Evolutionary conservation across 1,140 invertebrate genomes (phyloP).

Genomic region (Drosophila sechellia): DNA sequence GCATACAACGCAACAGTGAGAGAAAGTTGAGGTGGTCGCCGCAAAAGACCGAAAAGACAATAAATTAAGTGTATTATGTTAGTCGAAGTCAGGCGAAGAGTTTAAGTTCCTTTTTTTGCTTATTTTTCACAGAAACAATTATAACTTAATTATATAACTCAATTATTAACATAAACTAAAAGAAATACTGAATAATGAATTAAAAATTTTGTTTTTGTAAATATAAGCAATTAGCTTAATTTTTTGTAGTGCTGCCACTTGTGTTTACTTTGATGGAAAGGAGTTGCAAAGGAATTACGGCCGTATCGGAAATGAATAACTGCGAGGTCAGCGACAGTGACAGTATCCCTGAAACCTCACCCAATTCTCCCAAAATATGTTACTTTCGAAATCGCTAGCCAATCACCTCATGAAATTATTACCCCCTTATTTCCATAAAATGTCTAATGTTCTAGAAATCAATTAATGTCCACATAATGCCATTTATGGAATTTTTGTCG

Average conservation of each 20-base stretch:
- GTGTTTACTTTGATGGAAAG: constrained; percentile 1
- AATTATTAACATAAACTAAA: no score
- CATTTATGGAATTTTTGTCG: background rate
- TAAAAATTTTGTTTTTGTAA: background rate
- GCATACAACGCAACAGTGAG: constrained; percentile 54
- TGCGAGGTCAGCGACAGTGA: constrained; percentile 65
- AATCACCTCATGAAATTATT: no score
- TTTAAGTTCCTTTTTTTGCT: constrained; percentile 55
- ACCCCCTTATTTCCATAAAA: no score
- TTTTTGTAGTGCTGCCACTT: constrained; percentile 9
- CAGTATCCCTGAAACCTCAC: constrained; percentile 40
- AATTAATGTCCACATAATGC: no score
- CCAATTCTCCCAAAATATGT: constrained; percentile 49
- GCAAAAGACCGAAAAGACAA: constrained; percentile 25
- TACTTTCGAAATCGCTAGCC: constrained; percentile 4
- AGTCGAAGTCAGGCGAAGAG: constrained; percentile 43
- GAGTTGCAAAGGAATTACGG: constrained; percentile 63
- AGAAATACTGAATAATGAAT: background rate
- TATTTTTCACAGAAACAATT: constrained; percentile 10
- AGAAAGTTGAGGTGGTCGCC: constrained; percentile 19
- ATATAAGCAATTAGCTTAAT: background rate
- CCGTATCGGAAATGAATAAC: constrained; percentile 79
- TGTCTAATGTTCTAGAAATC: no score
- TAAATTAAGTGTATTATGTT: constrained; percentile 19
- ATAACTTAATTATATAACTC: no score